These are phyloP conservation scores for Ceryle rudis DNA, from an alignment of 2,797 vertebrate species.

Conservation along the genomic window DNA sequence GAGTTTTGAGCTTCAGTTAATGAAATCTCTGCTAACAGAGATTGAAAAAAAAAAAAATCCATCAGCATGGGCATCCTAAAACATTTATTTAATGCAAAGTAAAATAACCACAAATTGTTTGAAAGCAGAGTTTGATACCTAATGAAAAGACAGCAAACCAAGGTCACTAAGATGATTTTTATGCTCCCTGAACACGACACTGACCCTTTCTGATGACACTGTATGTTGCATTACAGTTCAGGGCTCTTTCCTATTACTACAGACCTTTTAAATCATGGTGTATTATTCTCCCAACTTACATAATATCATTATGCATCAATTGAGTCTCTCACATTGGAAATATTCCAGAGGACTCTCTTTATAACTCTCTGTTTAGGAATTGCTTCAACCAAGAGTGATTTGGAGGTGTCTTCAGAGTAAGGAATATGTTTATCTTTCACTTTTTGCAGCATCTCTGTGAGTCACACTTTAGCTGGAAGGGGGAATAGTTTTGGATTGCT, in stretches of 20 bases:
- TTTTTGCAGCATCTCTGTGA: not conserved
- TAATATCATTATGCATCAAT: accelerated
- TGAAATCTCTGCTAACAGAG: not conserved
- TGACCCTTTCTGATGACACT: not conserved
- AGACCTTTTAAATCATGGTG: not conserved
- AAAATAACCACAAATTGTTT: not conserved
- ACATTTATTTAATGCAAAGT: not conserved
- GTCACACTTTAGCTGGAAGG: not conserved
- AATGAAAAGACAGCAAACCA: not conserved
- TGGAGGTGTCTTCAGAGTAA: not conserved
- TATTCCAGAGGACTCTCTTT: not conserved
- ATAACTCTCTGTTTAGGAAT: not conserved
- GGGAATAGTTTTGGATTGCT: not conserved
- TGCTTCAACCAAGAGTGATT: not conserved
- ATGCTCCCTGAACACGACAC: not conserved
- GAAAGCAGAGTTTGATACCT: not conserved
- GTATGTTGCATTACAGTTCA: not conserved
- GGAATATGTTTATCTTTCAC: not conserved
- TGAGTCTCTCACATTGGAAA: not conserved
- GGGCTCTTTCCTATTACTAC: not conserved
- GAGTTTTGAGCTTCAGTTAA: not conserved
- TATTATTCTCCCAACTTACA: not conserved
- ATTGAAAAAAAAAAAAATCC: not conserved
- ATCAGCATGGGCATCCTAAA: not conserved
- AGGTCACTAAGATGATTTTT: not conserved